Percentiles rank a stretch among this genome's conserved stretches.
Conservation (phyloP, 2,113 vertebrate genomes). For the Ameiurus melas region DNA sequence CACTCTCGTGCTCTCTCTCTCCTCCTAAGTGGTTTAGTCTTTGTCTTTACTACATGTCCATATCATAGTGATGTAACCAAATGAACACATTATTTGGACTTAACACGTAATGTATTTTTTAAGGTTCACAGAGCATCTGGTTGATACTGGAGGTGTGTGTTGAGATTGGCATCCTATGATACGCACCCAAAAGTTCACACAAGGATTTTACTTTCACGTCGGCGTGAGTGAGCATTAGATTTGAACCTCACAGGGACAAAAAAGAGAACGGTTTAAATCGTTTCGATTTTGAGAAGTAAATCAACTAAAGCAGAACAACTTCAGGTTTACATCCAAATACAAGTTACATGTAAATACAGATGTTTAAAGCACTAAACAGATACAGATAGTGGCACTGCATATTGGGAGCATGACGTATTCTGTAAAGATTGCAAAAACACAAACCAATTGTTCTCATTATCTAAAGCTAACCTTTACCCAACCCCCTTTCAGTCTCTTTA, state of each 20-base stretch:
- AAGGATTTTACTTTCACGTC: background rate
- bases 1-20: too few relatives aligned
- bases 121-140: background rate
- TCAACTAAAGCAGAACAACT: background rate
- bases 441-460: slow-evolving; percentile 21
- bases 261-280: background rate
- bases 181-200: background rate
- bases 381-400: background rate
- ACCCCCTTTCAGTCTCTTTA: slow-evolving; percentile 26
- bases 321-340: background rate
- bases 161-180: background rate
- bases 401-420: background rate
- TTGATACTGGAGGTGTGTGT: background rate
- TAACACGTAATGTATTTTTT: background rate
- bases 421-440: background rate
- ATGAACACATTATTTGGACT: background rate
- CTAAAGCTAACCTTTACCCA: slow-evolving; percentile 16
- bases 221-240: background rate
- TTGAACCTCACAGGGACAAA: background rate
- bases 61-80: background rate
- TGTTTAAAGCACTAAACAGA: background rate
- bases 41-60: background rate
- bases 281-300: background rate
- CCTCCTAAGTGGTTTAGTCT: slow-evolving; percentile 21
- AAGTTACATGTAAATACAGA: background rate